Conservation (phyloP, 1,140 invertebrate species). For the Anthonomus grandis region DNA sequence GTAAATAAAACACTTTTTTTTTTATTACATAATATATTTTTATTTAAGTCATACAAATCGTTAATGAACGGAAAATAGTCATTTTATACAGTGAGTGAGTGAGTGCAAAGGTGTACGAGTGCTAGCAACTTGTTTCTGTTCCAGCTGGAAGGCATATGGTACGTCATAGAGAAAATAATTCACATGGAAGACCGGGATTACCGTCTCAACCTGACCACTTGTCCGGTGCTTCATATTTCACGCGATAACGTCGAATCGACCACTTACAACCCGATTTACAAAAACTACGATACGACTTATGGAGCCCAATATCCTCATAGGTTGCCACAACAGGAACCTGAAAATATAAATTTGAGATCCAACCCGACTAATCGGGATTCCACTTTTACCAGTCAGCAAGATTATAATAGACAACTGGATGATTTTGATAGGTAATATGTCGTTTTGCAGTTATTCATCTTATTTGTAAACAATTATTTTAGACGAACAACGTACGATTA, state of each 20-base stretch:
- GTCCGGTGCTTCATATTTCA: conserved; percentile 47
- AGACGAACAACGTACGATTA: conserved; percentile 29
- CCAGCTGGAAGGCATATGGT: conserved; percentile 65
- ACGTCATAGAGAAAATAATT: conserved; percentile 64
- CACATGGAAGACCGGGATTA: conserved; percentile 47
- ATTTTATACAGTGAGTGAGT: neutral
- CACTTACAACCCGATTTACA: conserved; percentile 35
- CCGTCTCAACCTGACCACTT: conserved; percentile 30
- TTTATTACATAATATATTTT: conserved; percentile 1
- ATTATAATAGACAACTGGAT: conserved; percentile 15
- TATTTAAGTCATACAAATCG: no score
- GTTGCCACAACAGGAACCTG: neutral
- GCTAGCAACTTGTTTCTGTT: no score
- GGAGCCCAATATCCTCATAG: conserved; percentile 20
- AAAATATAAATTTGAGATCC: neutral
- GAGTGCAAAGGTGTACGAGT: neutral
- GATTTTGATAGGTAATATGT: conserved; percentile 25
- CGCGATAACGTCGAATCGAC: conserved; percentile 28
- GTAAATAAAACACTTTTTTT: conserved; percentile 27
- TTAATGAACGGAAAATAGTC: no score
- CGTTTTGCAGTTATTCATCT: no score
- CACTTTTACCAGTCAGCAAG: conserved; percentile 17
- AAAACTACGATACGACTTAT: conserved; percentile 31
- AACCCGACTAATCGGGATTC: conserved; percentile 15
- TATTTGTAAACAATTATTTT: no score